phyloP scores from a whole-genome alignment of 2,113 vertebrate genomes.

The Oryzias woworae region DNA sequence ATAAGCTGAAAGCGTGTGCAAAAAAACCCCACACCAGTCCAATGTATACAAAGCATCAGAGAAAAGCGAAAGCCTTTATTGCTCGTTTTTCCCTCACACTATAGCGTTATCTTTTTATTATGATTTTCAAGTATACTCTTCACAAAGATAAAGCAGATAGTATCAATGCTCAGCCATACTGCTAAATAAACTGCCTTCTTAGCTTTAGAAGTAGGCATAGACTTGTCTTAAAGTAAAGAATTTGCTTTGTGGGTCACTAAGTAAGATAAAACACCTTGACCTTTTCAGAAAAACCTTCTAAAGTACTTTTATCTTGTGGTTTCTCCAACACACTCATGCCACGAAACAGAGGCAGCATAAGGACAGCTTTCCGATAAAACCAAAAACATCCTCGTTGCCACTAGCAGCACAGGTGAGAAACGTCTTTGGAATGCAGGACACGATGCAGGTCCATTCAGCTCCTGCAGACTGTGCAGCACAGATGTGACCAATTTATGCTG shows the following conservation, averaged over 20 bases:
- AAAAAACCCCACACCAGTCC: too few relatives aligned
- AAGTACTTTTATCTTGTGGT: constrained; percentile 58
- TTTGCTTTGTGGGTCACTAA: constrained; percentile 55
- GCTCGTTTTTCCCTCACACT: constrained; percentile 6
- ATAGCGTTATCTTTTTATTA: constrained; percentile 10
- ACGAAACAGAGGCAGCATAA: constrained; percentile 8
- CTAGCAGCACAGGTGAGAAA: constrained; percentile 51
- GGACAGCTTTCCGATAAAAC: constrained; percentile 20
- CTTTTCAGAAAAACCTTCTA: constrained; percentile 40
- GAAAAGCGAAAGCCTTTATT: constrained; percentile 1
- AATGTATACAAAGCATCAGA: too few relatives aligned
- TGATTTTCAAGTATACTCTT: constrained; percentile 7
- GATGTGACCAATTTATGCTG: constrained; percentile 51
- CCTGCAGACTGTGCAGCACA: constrained; percentile 60
- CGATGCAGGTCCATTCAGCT: constrained; percentile 70
- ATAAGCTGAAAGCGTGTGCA: too few relatives aligned
- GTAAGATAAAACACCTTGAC: constrained; percentile 43
- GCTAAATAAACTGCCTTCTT: constrained; percentile 25
- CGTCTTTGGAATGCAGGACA: constrained; percentile 57
- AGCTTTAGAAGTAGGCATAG: constrained; percentile 33
- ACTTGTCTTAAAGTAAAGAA: constrained; percentile 34
- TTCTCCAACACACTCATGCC: constrained; percentile 9
- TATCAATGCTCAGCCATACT: constrained; percentile 22
- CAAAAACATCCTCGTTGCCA: constrained; percentile 30
- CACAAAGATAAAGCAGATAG: constrained; percentile 20